A percentile compares a stretch with the other conserved stretches of the same genome.
phyloP scores from a whole-genome alignment of 2,888 invertebrate species.

The Caenorhabditis imperialis region DNA sequence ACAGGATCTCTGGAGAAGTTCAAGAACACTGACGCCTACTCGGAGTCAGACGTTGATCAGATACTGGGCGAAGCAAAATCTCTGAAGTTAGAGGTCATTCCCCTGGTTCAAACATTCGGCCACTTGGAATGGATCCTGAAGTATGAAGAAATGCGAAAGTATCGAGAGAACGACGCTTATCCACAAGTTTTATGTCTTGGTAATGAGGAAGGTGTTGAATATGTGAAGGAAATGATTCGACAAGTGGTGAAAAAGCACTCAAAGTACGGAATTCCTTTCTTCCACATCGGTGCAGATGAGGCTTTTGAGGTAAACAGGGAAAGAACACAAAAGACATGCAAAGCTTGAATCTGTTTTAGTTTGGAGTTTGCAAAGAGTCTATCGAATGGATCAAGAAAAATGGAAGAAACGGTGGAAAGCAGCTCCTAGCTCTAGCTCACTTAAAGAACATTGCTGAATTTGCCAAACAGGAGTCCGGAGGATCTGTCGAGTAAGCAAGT shows the following conservation, averaged over 20 bases:
- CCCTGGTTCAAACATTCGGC: constrained; percentile 89
- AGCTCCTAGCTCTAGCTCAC: constrained; percentile 69
- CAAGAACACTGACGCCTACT: constrained; percentile 84
- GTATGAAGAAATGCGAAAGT: constrained; percentile 83
- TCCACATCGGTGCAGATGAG: constrained; percentile 81
- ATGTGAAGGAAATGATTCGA: constrained; percentile 79
- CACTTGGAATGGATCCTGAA: constrained; percentile 89
- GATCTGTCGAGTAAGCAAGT: constrained; percentile 40
- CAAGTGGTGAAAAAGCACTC: constrained; percentile 79
- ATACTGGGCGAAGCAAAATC: constrained; percentile 82
- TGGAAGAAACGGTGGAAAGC: constrained; percentile 57
- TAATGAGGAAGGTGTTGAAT: constrained; percentile 78
- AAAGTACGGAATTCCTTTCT: constrained; percentile 82
- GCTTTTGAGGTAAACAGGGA: constrained; percentile 73
- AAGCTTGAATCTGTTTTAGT: constrained; percentile 51
- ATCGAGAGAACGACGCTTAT: constrained; percentile 83
- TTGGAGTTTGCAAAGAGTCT: constrained; percentile 74
- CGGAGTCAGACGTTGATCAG: constrained; percentile 83
- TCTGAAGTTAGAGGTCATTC: constrained; percentile 84
- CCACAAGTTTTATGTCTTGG: constrained; percentile 78
- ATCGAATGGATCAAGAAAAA: constrained; percentile 65
- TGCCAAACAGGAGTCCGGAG: constrained; percentile 47
- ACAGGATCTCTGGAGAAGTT: constrained; percentile 82
- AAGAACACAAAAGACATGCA: neutral
- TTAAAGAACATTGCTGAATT: constrained; percentile 65